A percentile compares a stretch with the other conserved stretches of the same genome.
Evolutionary conservation across 1,140 invertebrate species (phyloP).

Genomic region (Pectinophora gossypiella): DNA sequence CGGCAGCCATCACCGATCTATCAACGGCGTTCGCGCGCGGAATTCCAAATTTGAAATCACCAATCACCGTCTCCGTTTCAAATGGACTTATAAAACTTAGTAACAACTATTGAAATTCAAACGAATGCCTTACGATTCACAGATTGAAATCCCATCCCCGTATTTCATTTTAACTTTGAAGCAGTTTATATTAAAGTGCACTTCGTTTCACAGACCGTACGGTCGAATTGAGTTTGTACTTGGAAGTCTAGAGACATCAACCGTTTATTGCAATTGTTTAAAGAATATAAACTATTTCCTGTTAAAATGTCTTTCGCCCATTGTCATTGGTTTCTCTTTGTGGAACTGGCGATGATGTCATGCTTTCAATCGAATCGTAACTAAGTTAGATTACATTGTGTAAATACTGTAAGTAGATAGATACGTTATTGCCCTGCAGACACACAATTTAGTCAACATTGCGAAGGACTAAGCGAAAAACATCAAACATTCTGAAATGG

Average conservation of each 20-base stretch:
- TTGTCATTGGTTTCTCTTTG: constrained; percentile 54
- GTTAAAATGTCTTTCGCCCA: constrained; percentile 62
- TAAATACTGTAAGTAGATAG: too few species aligned
- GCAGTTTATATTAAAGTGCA: background rate
- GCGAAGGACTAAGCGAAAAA: too few species aligned
- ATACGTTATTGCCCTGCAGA: too few species aligned
- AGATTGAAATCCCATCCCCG: constrained; percentile 39
- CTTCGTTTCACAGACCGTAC: background rate
- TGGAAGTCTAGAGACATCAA: constrained; percentile 19
- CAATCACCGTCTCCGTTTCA: constrained; percentile 48
- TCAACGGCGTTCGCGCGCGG: constrained; percentile 54
- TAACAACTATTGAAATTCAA: constrained; percentile 56
- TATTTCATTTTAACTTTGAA: constrained; percentile 8
- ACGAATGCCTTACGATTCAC: constrained; percentile 54
- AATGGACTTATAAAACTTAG: constrained; percentile 46
- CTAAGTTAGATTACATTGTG: too few species aligned
- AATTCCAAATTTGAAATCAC: constrained; percentile 63
- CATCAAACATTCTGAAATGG: background rate
- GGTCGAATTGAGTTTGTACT: background rate
- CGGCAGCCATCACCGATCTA: constrained; percentile 56
- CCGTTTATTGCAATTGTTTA: constrained; percentile 64
- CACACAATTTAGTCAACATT: too few species aligned
- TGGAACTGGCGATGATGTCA: constrained; percentile 55
- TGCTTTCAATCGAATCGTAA: constrained; percentile 48
- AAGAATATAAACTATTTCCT: constrained; percentile 73